Evolutionary conservation across 2,888 invertebrate genomes (phyloP), one percentile per base, ranked within the genome.

Genomic region (Chymomyza procnemis): DNA sequence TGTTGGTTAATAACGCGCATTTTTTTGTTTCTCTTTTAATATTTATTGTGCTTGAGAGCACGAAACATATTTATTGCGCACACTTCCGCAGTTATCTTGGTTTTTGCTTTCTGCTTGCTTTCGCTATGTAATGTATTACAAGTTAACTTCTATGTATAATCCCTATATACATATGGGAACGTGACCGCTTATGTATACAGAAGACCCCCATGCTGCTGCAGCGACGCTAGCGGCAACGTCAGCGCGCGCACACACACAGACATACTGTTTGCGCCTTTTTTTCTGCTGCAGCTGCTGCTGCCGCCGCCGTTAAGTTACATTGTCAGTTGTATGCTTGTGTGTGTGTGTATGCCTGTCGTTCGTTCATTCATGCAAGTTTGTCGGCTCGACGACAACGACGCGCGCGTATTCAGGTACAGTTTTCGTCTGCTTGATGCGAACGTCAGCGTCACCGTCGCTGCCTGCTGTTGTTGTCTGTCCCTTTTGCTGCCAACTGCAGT

Each of bases 401-500:
- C 60, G n/a, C 71, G 71, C 74, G 80, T 80, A 74, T 80, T 85
- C 81, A 81, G 81, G 81, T 81, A 81, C 81, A 81, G 81, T 81
- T 85, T 71, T 85, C n/a, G 80, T 65, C 22, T 69, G 67, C 47
- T 76, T 58, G 41, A 47, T 30, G 47, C 57, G 61, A 12, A 55
- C 57, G 68, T 16, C 21, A 58, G 58, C 22, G 22, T 47, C 52
- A 41, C 48, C 67, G 63, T 59, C 67, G 74, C 69, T 73, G 79
- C 55, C 46, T 50, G 26, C 48, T 34, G 19, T 65, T 50, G 26
- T 26, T 34, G 19, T 65, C 58, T 68, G 12, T 73, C 76, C 71
- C 64, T 67, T 77, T 75, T 70, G 66, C 69, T 64, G 71, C 69
- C 4, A 34, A 73, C 26, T 59, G 63, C 68, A 77, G 79, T 81